A percentile compares a stretch with the other conserved stretches of the same genome.
Conservation (phyloP, 2,797 vertebrate genomes). For the Phoebastria nigripes region DNA sequence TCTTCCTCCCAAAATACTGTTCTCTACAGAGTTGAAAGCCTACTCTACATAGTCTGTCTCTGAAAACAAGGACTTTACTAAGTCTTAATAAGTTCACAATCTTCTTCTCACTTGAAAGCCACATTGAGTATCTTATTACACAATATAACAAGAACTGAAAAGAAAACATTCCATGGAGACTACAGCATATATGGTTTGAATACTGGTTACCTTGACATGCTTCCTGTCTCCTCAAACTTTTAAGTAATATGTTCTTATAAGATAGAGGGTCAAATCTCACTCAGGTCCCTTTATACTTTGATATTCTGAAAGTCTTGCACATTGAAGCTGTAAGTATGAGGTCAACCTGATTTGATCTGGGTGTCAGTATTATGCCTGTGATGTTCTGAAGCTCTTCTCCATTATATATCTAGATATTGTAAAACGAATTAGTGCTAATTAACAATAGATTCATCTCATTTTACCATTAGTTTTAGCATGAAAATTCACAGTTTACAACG, state of each 20-base stretch:
- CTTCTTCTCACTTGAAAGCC: conserved; percentile 1
- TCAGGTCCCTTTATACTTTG: neutral
- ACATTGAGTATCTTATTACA: neutral
- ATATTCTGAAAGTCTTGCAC: neutral
- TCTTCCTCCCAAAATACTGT: neutral
- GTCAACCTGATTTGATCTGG: neutral
- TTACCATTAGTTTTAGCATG: neutral
- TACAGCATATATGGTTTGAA: neutral
- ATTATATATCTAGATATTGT: neutral
- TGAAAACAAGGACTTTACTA: conserved; percentile 13
- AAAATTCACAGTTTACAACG: neutral
- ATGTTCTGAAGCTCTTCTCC: neutral
- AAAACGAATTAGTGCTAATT: neutral
- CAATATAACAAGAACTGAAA: neutral
- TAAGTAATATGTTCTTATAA: neutral
- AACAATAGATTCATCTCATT: neutral
- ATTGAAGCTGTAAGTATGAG: neutral
- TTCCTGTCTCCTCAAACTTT: neutral
- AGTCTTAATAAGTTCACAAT: conserved; percentile 3
- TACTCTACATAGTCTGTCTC: neutral
- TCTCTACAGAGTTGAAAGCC: neutral
- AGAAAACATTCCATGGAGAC: neutral
- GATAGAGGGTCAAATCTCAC: neutral
- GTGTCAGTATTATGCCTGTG: neutral
- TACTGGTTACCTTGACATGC: neutral